Evolutionary conservation across 2,888 invertebrate species (phyloP), one percentile per base, ranked within the genome.

Genomic region (Rotaria macrura): DNA sequence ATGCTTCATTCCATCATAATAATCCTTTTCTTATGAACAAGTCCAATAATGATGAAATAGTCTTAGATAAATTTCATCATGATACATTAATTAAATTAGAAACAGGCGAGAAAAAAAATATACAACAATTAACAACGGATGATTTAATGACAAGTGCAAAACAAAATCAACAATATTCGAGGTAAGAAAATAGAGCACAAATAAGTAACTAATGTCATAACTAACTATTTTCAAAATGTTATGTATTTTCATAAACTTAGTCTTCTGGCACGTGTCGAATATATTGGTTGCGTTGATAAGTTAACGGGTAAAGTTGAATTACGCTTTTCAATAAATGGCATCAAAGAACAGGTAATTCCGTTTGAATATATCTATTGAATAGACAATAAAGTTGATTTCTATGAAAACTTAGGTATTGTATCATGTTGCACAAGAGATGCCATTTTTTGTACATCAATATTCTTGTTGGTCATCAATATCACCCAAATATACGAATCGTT

Each of bases 391-490:
- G n/a, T n/a, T n/a, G n/a, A n/a, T n/a, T n/a, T 17, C 43, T 79
- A 20, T 43, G n/a, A n/a, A n/a, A n/a, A n/a, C 40, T 12, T 23
- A 79, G 79, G 23, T 79, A 43, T 43, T n/a, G 25, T 79, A 79
- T 43, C 12, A 40, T 79, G 43, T 79, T n/a, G 10, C 5, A 79
- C 43, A 79, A 79, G 79, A 79, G 34, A 79, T 79, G 79, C 79
- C 79, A 43, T 79, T 79, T 79, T 79, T 79, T 43, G 79, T 79
- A 10, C n/a, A 79, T n/a, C 79, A 79, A 79, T n/a, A 79, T n/a
- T 43, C 79, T n/a, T 65, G 65, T 65, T 79, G 79, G 79, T 79
- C 79, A 79, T 79, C 79, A 12, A 43, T 79, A n/a, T 43, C 40
- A 43, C 79, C 79, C 0, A 14, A 79, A 43, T 14, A 79, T n/a